A percentile compares a stretch with the other conserved stretches of the same genome.
Evolutionary conservation across 2,113 vertebrate species (phyloP).

Genomic region (Natator depressus): DNA sequence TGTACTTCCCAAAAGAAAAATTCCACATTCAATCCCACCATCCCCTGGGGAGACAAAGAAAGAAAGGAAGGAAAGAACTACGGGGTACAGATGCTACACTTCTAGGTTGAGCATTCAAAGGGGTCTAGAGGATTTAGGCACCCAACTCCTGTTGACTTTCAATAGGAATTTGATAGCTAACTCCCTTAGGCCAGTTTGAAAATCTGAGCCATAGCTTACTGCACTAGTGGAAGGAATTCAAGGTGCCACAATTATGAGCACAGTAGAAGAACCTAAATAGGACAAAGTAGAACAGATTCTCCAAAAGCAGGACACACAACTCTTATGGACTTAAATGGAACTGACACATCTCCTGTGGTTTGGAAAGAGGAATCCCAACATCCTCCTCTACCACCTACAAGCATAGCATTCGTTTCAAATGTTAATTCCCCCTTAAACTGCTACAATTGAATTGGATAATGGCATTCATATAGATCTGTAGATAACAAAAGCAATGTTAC

Average conservation of each 20-base stretch:
- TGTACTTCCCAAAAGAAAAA: not conserved
- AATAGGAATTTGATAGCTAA: not conserved
- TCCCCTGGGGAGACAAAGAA: not conserved
- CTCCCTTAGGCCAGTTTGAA: not conserved
- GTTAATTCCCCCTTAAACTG: not conserved
- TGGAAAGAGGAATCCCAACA: conserved; percentile 4
- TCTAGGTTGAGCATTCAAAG: accelerated
- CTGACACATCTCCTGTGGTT: not conserved
- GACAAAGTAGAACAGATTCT: not conserved
- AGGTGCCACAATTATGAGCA: not conserved
- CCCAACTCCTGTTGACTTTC: not conserved
- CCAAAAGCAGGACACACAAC: not conserved
- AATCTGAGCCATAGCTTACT: not conserved
- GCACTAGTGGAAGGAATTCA: not conserved
- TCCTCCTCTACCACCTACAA: not conserved
- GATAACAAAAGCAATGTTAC: not conserved
- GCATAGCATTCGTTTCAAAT: not conserved
- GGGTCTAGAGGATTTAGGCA: not conserved
- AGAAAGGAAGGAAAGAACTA: not conserved
- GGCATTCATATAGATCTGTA: not conserved
- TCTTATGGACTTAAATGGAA: not conserved
- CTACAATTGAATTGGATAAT: not conserved
- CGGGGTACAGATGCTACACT: accelerated
- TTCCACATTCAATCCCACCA: not conserved
- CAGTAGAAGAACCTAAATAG: not conserved